Base-by-base conservation (phyloP, 2,113 vertebrate species). In the Anolis carolinensis region DNA sequence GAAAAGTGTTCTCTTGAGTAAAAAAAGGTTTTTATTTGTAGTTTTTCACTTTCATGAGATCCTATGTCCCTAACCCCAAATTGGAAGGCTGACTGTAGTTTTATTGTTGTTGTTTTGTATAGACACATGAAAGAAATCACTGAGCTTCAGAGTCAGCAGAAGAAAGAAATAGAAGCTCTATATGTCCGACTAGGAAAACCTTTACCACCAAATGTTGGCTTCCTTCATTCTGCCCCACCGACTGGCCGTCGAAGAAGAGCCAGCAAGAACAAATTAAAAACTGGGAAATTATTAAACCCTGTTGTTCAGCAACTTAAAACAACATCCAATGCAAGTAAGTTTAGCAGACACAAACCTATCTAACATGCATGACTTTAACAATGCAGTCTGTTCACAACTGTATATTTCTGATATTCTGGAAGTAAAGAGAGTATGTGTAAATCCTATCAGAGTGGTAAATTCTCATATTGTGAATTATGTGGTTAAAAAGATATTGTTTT, bases 71-170 rank as follows among this genome's bases (percentile, higher is more conserved):
- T 44, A 44, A 44, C 39, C 39, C 5, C 39, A 44, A 44, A 44
- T 44, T 44, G 39, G 39, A 44, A 5, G 39, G 39, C 39, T 44
- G 39, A 44, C 39, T 44, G 39, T 44, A 23, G 36, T 50, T 18
- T 86, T 36, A 67, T 9, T 4, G 81, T 85, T 83, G n/a, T 39
- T 70, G n/a, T n/a, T n/a, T n/a, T n/a, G 16, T 74, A 85, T 79
- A 99, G 98, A 91, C 99, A 99, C 93, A 96, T 99, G 95, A 98
- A 97, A 76, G 99, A 99, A 96, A 98, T 99, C 86, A 97, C 98
- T 1, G 98, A 99, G 93, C 96, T 99, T 62, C 98, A 99, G 95
- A 98, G 97, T 18, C 96, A 98, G 89, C 99, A 99, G 93, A 97
- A 98, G 79, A 97, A 97, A 21, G 99, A 99, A 94, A 98, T 99